Conservation (phyloP, 2,113 vertebrate species). For the Sorex araneus region DNA sequence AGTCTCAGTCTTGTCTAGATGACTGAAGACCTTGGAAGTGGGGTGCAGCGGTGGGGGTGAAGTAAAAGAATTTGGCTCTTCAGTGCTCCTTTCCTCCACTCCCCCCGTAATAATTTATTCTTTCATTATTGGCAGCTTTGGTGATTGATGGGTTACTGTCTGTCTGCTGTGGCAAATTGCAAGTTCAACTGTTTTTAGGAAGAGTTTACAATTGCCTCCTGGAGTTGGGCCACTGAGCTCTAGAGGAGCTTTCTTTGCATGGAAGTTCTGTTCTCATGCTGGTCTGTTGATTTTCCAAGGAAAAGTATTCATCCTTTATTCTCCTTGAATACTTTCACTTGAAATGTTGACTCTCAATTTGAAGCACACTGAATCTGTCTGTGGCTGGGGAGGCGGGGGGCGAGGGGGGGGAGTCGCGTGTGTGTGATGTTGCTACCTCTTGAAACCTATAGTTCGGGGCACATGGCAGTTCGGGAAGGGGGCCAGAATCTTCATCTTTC, state of each 20-base stretch:
- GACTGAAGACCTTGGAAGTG: neutral
- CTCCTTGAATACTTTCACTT: neutral
- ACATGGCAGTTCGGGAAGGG: fast-evolving
- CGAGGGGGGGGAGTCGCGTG: too few species aligned
- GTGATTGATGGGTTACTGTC: neutral
- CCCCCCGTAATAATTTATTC: neutral
- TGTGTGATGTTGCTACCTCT: neutral
- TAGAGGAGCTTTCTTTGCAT: too few species aligned
- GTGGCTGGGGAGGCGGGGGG: too few species aligned
- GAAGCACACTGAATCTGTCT: neutral
- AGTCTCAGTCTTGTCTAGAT: neutral
- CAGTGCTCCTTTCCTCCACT: fast-evolving
- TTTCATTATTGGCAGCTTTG: neutral
- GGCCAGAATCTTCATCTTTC: neutral
- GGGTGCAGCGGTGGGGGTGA: neutral
- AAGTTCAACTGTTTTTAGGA: neutral
- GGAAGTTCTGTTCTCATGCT: too few species aligned
- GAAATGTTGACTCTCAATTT: neutral
- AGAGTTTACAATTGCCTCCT: fast-evolving
- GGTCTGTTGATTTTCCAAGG: neutral
- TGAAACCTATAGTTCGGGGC: neutral
- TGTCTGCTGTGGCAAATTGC: neutral
- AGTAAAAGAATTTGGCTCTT: neutral
- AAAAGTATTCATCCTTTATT: neutral
- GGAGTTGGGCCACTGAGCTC: too few species aligned